phyloP scores from a whole-genome alignment of 2,888 invertebrate species.

The Charanyca ferruginea region DNA sequence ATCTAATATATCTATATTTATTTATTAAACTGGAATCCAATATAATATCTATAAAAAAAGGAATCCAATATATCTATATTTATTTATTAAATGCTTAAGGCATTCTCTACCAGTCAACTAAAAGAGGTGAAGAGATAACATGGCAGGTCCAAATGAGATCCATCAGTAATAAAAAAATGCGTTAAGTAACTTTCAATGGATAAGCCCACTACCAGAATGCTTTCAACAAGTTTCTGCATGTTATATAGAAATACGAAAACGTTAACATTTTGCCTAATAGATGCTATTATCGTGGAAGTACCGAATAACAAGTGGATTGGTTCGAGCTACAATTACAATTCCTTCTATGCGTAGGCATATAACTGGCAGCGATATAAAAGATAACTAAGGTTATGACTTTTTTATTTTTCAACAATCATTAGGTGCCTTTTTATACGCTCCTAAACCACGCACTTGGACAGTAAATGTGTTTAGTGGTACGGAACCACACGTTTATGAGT shows the following conservation, averaged over 20 bases:
- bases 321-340: conserved; percentile 65
- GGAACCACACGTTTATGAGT: conserved; percentile 10
- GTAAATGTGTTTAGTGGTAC: conserved; percentile 19
- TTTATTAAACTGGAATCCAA: no score
- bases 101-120: no score
- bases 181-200: conserved; percentile 13
- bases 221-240: conserved; percentile 53
- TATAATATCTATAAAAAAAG: no score
- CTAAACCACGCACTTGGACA: conserved; percentile 30
- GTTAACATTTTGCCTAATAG: conserved; percentile 58
- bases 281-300: conserved; percentile 63
- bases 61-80: no score
- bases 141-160: neutral
- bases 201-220: conserved; percentile 9
- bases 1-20: neutral
- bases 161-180: neutral
- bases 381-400: conserved; percentile 46
- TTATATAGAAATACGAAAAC: conserved; percentile 35
- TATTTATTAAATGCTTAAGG: no score
- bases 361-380: conserved; percentile 44
- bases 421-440: conserved; percentile 37
- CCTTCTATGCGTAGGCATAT: conserved; percentile 45
- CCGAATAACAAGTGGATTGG: conserved; percentile 67
- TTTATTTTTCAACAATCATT: conserved; percentile 50
- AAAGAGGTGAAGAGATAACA: no score